Evolutionary conservation across 1,140 invertebrate species (phyloP), one percentile per base, ranked within the genome.

Genomic region (Ips typographus): DNA sequence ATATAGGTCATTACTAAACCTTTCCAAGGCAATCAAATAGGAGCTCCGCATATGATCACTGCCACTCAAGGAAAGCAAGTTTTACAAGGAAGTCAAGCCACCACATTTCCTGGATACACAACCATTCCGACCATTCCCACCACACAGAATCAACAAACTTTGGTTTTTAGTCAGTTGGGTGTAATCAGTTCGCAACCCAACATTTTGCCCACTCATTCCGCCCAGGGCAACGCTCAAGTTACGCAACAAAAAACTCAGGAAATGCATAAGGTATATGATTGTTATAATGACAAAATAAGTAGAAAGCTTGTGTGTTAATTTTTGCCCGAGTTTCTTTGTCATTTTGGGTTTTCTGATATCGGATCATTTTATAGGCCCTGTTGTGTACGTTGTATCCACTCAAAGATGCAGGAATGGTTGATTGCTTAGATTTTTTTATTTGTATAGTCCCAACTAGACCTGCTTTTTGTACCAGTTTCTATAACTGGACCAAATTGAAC

Each of bases 51-150:
- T 73, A 92, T 94, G 90, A 78, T 94, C 44, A 89, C 90, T 1
- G 85, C 90, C 0, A 84, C 87, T 53, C 89, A 84, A 79, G 88
- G 84, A 76, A 92, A 88, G 82, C 87, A 85, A 81, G 87, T 86
- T 72, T 79, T 89, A 2, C 84, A 86, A 76, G 80, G 77, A 55
- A 84, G 85, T 58, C 85, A 87, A 78, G 81, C 83, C 67, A 85
- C 83, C 57, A 80, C 89, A 75, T 87, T 89, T 82, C 82, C 90
- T 55, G 82, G 89, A 53, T 85, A 91, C 78, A 82, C 88, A 72
- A 89, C 90, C 2, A 91, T 92, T 57, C 90, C 91, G 3, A 90
- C 90, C 2, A 92, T 88, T 62, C 89, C 90, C 42, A 92, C 89
- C 41, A 89, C 88, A 0, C 90, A 91, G 73, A 89, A 87, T 68